Evolutionary conservation across 2,888 invertebrate genomes (phyloP), one percentile per base, ranked within the genome.

Genomic region (Drosophila anomalipes): DNA sequence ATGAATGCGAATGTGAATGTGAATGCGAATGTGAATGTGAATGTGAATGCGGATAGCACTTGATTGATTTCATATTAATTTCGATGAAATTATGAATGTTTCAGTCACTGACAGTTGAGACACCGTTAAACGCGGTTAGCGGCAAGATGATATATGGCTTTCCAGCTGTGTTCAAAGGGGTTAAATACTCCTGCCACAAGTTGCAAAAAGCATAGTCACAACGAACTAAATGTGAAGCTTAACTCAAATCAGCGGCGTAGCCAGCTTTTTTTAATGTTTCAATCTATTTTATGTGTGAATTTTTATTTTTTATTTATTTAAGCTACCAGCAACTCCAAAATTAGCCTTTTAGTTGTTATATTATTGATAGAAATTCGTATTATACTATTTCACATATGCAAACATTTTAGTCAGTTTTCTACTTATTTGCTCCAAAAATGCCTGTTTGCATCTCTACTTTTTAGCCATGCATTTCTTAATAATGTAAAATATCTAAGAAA

Each of bases 61-160:
- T 87, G 86, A 87, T 87, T 87, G 86, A 87, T 87, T 90, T 90
- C 90, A 70, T 80, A 82, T 89, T 87, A 87, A 83, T 87, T 90
- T 82, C 83, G 57, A 39, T 41, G 73, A 82, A 86, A 85, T 84
- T 76, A 87, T 84, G 82, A 67, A 75, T 72, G 71, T 57, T 79
- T 53, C 81, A 49, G 63, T 56, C 69, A 70, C 16, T 67, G 79
- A 70, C 74, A 82, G 65, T 47, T 58, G n/a, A 32, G 1, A 30
- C 39, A 28, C 47, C 26, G 62, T 60, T 52, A 63, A 70, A 61
- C 61, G 72, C 58, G 68, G 47, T 26, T 41, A 7, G 54, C 64
- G 41, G n/a, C 16, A 54, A 60, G 57, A 88, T 87, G 74, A 85
- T 74, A 67, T 60, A 61, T 67, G 63, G 39, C 1, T 1, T 49